Percentiles rank a stretch among this genome's conserved stretches.
phyloP scores from a whole-genome alignment of 2,797 vertebrate genomes.

The Peromyscus eremicus region DNA sequence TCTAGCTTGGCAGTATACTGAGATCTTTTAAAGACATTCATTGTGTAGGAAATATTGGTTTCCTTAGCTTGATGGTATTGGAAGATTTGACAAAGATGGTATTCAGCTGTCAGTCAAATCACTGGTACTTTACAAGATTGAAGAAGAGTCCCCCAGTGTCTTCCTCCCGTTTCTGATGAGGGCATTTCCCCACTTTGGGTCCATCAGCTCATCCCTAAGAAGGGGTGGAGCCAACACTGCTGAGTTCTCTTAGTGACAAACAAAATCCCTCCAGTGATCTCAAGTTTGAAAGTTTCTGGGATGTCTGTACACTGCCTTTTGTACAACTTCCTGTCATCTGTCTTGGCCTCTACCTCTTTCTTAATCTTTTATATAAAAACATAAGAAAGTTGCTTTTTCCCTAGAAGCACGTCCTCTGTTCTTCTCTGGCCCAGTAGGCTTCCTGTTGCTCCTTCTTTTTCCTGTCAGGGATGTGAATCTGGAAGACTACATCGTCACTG shows the following conservation, averaged over 20 bases:
- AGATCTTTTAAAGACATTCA: neutral
- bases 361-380: neutral
- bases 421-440: neutral
- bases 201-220: neutral
- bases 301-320: neutral
- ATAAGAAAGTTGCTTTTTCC: neutral
- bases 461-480: neutral
- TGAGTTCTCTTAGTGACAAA: neutral
- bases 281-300: neutral
- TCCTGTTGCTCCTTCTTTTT: neutral
- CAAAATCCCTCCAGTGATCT: neutral
- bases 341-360: neutral
- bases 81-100: neutral
- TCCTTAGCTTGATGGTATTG: conserved; percentile 36
- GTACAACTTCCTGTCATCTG: neutral
- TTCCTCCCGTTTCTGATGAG: neutral
- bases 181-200: neutral
- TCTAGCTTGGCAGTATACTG: neutral
- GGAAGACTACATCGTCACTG: neutral
- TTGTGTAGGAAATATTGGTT: conserved; percentile 6
- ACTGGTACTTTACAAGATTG: neutral
- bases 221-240: neutral
- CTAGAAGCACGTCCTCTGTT: conserved; percentile 23
- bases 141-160: neutral
- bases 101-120: conserved; percentile 29